Conservation (phyloP, 2,888 invertebrate genomes). For the Anarsia innoxiella region DNA sequence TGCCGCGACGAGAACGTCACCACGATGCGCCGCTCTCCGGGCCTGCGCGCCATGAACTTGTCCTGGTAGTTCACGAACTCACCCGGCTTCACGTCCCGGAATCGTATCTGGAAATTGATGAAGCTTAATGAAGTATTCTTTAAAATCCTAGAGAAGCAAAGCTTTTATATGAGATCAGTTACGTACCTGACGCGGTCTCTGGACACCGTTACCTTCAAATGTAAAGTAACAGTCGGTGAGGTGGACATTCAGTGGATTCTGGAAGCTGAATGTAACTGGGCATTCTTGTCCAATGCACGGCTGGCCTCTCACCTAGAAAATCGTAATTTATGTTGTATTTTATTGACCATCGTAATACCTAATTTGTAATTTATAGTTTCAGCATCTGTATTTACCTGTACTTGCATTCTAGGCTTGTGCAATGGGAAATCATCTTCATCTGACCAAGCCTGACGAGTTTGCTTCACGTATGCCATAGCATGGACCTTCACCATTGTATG, state of each 20-base stretch:
- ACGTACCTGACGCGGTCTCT: conserved; percentile 73
- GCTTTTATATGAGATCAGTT: background rate
- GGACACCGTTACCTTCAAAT: conserved; percentile 81
- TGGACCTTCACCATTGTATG: conserved; percentile 82
- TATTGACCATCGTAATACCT: no score
- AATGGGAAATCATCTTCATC: conserved; percentile 83
- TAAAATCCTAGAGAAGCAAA: no score
- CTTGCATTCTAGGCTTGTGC: conserved; percentile 78
- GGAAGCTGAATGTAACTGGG: conserved; percentile 76
- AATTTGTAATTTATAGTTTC: no score
- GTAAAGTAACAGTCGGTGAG: conserved; percentile 81
- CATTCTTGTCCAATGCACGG: conserved; percentile 72
- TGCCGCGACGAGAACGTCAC: conserved; percentile 80
- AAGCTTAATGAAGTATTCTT: no score
- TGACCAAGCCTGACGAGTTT: conserved; percentile 84
- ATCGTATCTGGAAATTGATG: conserved; percentile 62
- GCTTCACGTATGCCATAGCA: conserved; percentile 81
- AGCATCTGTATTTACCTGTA: conserved; percentile 74
- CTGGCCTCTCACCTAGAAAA: conserved; percentile 58
- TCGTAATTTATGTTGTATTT: no score
- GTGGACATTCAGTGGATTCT: conserved; percentile 78
- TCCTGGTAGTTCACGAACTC: conserved; percentile 78
- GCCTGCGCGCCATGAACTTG: conserved; percentile 73
- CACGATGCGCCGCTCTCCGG: conserved; percentile 78
- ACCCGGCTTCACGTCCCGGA: conserved; percentile 78